Base-by-base conservation (phyloP, 2,113 vertebrate genomes). In the Pogona vitticeps region DNA sequence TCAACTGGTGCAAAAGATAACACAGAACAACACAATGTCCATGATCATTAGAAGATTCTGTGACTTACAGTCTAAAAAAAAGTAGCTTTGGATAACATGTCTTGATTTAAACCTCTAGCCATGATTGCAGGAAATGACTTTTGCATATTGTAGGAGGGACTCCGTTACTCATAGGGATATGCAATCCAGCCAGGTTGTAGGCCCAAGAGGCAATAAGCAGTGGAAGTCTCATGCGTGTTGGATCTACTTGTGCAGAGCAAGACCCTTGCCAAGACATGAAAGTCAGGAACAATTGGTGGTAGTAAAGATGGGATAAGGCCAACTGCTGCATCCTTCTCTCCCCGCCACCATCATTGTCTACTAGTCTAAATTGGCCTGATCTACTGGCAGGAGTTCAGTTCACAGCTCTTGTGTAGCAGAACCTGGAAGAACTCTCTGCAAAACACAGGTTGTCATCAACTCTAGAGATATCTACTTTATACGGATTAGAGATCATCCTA, bases 1-100 rank as follows among this genome's bases (percentile, higher is more conserved):
- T 75, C 72, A 67, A 71, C 71, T 82, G 73, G 73, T 92, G 72
- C 65, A 73, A 80, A n/a, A 40, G 7, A 72, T 56, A 68, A n/a
- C 1, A 31, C 23, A 20, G 28, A 81, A 46, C 6, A 52, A 52
- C 40, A 65, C 21, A 26, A 26, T 65, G n/a, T n/a, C n/a, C n/a
- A n/a, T n/a, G n/a, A n/a, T n/a, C n/a, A n/a, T n/a, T n/a, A n/a
- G n/a, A n/a, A n/a, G n/a, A n/a, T n/a, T n/a, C n/a, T n/a, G n/a
- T n/a, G n/a, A n/a, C n/a, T n/a, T n/a, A n/a, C n/a, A n/a, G n/a
- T n/a, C n/a, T n/a, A n/a, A n/a, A n/a, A n/a, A n/a, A n/a, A n/a
- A n/a, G n/a, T n/a, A n/a, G n/a, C n/a, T n/a, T n/a, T n/a, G n/a
- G n/a, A n/a, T n/a, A n/a, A n/a, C n/a, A n/a, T n/a, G 63, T 9